Percentiles rank a stretch among this genome's conserved stretches.
These are phyloP conservation scores for Tonatia bakeri DNA, from an alignment of 2,113 vertebrate genomes.

Conservation along the genomic window DNA sequence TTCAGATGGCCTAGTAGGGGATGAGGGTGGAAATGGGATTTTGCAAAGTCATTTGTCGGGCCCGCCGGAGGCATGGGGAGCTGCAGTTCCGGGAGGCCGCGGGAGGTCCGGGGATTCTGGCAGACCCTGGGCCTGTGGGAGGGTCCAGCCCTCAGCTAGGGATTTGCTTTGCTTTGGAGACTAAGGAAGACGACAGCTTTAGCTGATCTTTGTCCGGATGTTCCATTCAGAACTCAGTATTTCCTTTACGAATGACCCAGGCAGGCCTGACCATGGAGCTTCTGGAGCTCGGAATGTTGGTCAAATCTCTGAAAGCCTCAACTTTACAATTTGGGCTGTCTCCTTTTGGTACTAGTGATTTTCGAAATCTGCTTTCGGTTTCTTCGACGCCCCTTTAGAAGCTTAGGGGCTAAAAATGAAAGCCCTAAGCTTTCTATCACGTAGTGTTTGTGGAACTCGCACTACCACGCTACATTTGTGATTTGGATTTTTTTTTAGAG, in stretches of 20 bases:
- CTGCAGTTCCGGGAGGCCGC: background rate
- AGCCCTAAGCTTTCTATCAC: background rate
- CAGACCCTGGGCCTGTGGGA: background rate
- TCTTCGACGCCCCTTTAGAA: background rate
- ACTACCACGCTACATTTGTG: background rate
- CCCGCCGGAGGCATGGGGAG: rapidly evolving
- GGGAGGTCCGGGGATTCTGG: rapidly evolving
- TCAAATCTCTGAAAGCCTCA: background rate
- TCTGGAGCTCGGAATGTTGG: background rate
- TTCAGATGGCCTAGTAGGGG: background rate
- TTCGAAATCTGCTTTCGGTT: constrained; percentile 24
- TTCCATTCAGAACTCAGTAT: background rate
- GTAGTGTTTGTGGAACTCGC: background rate
- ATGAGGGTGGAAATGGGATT: background rate
- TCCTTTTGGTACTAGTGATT: background rate
- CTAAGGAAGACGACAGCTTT: background rate
- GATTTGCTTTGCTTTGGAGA: background rate
- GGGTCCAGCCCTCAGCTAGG: too few species aligned
- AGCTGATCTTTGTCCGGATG: background rate
- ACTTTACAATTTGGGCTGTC: background rate
- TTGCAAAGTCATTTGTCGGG: constrained; percentile 56
- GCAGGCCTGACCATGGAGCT: background rate
- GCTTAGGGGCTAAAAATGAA: background rate
- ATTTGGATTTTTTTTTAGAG: background rate
- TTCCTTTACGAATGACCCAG: background rate